Percentiles rank a stretch among this genome's conserved stretches.
These are phyloP conservation scores for Drosophila kikkawai DNA, from an alignment of 1,140 invertebrate genomes.

Conservation along the genomic window DNA sequence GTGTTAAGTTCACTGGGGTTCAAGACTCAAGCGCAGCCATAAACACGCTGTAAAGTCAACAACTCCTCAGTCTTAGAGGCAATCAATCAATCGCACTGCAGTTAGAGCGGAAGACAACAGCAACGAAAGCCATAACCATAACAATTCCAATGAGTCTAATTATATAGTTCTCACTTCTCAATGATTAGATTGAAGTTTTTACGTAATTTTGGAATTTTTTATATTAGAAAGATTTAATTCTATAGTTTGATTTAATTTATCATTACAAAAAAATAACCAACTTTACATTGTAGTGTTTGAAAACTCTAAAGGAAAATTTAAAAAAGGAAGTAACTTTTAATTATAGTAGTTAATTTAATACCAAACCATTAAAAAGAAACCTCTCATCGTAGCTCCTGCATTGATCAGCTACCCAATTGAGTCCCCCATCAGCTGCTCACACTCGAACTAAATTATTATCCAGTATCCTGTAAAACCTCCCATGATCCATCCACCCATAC, in stretches of 20 bases:
- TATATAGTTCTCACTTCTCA: conserved; percentile 8
- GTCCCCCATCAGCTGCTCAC: conserved; percentile 12
- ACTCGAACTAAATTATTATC: conserved; percentile 1
- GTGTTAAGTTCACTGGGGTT: conserved; percentile 69
- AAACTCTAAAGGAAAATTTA: background rate
- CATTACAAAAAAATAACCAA: background rate
- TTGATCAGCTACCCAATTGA: conserved; percentile 19
- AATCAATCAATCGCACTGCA: conserved; percentile 75
- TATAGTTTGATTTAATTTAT: background rate
- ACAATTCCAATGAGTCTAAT: conserved; percentile 12
- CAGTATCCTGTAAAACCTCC: conserved; percentile 13
- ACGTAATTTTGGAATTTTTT: background rate
- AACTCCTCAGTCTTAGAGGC: conserved; percentile 34
- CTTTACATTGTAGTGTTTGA: background rate
- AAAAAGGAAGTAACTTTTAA: background rate
- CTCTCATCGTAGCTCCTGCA: background rate
- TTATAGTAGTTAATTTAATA: background rate
- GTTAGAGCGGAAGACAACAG: conserved; percentile 39
- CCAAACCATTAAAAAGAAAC: background rate
- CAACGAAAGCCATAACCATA: conserved; percentile 19
- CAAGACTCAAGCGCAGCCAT: conserved; percentile 69
- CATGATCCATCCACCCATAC: conserved; percentile 53
- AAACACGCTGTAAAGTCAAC: conserved; percentile 60
- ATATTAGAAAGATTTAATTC: background rate
- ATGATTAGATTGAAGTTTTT: background rate